These are phyloP conservation scores for Petrophora chlorosata DNA, from an alignment of 2,888 invertebrate genomes.

Conservation along the genomic window DNA sequence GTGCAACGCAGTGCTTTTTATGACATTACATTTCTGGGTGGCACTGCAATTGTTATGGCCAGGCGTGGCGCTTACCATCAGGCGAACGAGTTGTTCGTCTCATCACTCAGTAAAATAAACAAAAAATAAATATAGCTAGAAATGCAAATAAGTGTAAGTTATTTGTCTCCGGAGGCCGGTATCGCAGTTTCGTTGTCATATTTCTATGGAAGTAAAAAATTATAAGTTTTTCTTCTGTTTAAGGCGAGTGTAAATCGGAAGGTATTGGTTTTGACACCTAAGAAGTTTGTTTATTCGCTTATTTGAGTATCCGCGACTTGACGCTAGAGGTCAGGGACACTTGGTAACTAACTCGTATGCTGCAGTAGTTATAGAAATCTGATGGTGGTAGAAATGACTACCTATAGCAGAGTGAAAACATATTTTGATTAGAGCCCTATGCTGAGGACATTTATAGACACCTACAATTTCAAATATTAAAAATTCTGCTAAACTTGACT, in stretches of 20 bases:
- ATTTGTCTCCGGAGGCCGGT: conserved; percentile 29
- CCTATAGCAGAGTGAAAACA: too few relatives aligned
- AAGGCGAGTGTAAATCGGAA: conserved; percentile 52
- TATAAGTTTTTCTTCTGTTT: conserved; percentile 39
- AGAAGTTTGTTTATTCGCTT: conserved; percentile 56
- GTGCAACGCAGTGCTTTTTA: too few relatives aligned
- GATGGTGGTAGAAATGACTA: neutral
- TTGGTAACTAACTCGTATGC: conserved; percentile 36
- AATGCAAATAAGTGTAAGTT: conserved; percentile 10
- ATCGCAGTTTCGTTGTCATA: conserved; percentile 30
- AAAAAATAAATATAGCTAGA: too few relatives aligned
- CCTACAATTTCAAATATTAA: too few relatives aligned
- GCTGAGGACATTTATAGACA: too few relatives aligned
- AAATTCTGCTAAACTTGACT: too few relatives aligned
- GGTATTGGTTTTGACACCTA: conserved; percentile 65
- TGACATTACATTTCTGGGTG: too few relatives aligned
- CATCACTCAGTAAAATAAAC: too few relatives aligned
- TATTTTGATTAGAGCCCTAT: too few relatives aligned
- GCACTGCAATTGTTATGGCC: too few relatives aligned
- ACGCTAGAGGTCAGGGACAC: conserved; percentile 57
- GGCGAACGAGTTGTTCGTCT: too few relatives aligned
- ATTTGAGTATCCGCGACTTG: conserved; percentile 52
- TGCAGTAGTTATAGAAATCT: conserved; percentile 1
- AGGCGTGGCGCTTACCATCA: too few relatives aligned
- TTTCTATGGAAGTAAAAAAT: conserved; percentile 26